A percentile compares a stretch with the other conserved stretches of the same genome.
These are phyloP conservation scores for Idaea biselata DNA, from an alignment of 2,888 invertebrate genomes.

Conservation along the genomic window DNA sequence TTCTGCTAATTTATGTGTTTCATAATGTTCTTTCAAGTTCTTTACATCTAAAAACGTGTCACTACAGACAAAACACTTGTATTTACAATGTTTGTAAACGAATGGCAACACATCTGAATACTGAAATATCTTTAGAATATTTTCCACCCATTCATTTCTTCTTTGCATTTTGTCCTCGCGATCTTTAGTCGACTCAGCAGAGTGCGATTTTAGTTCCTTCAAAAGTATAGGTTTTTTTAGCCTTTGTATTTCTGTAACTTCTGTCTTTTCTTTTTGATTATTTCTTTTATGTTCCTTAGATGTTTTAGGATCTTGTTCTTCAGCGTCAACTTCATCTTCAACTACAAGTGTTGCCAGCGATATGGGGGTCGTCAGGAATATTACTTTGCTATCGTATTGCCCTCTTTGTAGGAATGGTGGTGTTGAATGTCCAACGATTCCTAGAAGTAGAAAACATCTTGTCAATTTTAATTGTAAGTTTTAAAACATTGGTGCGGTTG, in stretches of 20 bases:
- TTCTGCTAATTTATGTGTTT: conserved; percentile 44
- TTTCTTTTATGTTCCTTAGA: conserved; percentile 9
- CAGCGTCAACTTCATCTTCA: conserved; percentile 31
- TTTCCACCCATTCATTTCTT: conserved; percentile 42
- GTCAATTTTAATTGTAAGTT: not conserved
- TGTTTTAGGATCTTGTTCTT: conserved; percentile 12
- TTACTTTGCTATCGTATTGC: conserved; percentile 47
- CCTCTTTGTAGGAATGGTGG: conserved; percentile 48
- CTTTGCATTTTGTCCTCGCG: not conserved
- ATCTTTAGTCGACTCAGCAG: not conserved
- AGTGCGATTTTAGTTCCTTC: not conserved
- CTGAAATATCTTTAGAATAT: conserved; percentile 56
- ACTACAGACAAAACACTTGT: conserved; percentile 60
- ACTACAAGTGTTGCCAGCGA: conserved; percentile 41
- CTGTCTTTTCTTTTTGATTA: conserved; percentile 14
- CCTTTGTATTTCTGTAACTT: conserved; percentile 27
- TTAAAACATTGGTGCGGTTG: conserved; percentile 6
- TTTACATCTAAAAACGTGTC: conserved; percentile 45
- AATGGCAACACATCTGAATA: conserved; percentile 61
- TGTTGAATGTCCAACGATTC: conserved; percentile 48
- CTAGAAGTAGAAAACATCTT: conserved; percentile 54
- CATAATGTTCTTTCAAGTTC: conserved; percentile 48
- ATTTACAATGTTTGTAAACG: conserved; percentile 52
- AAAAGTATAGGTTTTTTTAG: conserved; percentile 48
- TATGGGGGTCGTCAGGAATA: conserved; percentile 53